Percentiles rank a stretch among this genome's conserved stretches.
phyloP scores from a whole-genome alignment of 2,888 invertebrate genomes.

The Clusia tigrina region DNA sequence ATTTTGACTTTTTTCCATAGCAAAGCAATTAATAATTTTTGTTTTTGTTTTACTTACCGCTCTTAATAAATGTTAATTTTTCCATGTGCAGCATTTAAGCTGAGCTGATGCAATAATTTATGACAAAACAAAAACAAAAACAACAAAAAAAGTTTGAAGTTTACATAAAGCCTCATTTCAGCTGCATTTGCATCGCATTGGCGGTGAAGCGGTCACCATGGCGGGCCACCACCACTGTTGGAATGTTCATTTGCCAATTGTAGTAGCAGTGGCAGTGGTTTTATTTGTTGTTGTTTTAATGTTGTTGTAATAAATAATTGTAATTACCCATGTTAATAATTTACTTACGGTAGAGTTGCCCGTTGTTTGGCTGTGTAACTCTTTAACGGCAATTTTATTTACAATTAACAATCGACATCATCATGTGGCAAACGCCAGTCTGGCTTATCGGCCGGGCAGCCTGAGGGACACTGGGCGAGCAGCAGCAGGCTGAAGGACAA shows the following conservation, averaged over 20 bases:
- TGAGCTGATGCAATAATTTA: conserved; percentile 22
- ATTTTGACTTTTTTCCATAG: background rate
- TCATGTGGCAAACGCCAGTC: background rate
- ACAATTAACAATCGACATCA: background rate
- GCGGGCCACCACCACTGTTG: background rate
- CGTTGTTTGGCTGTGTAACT: conserved; percentile 13
- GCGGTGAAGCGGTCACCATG: background rate
- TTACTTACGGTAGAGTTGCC: conserved; percentile 13
- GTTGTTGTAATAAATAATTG: conserved; percentile 28
- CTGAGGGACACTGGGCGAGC: too few species aligned
- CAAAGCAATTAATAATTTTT: conserved; percentile 9
- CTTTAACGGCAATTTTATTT: conserved; percentile 3
- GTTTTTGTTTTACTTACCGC: too few species aligned
- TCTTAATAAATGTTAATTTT: background rate
- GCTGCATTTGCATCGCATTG: background rate
- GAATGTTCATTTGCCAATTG: background rate
- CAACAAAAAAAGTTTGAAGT: too few species aligned
- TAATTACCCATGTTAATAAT: conserved; percentile 30
- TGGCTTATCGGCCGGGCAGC: too few species aligned
- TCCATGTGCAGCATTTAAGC: background rate
- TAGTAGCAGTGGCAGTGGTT: background rate
- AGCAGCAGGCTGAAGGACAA: too few species aligned
- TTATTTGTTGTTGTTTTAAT: background rate
- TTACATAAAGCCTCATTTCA: background rate
- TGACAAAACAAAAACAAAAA: conserved; percentile 20